phyloP scores from a whole-genome alignment of 2,113 vertebrate species.

The Alexandromys fortis region DNA sequence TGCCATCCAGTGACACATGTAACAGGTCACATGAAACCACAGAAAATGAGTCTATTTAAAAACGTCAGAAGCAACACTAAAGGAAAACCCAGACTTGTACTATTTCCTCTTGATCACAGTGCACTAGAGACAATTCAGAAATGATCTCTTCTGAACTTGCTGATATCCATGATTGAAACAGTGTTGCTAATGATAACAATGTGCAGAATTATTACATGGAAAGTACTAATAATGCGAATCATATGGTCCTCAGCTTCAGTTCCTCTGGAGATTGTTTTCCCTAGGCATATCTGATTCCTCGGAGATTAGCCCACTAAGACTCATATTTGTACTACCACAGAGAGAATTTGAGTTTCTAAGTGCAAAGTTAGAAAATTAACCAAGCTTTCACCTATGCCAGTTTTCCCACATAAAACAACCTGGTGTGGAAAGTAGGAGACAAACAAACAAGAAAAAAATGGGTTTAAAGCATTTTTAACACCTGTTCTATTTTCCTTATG shows the following conservation, averaged over 20 bases:
- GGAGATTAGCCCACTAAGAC: constrained; percentile 68
- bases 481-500: constrained; percentile 12
- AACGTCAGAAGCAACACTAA: constrained; percentile 76
- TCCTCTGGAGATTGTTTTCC: constrained; percentile 50
- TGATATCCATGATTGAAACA: constrained; percentile 80
- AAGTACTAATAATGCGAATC: constrained; percentile 79
- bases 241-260: constrained; percentile 55
- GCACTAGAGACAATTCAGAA: constrained; percentile 77
- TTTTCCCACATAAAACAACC: constrained; percentile 23
- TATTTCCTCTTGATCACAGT: constrained; percentile 80
- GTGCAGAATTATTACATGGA: constrained; percentile 77
- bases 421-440: not conserved
- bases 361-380: constrained; percentile 49
- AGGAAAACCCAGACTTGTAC: constrained; percentile 72
- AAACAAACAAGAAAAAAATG: not conserved
- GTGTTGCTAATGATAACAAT: constrained; percentile 81
- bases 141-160: constrained; percentile 79
- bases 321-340: constrained; percentile 57
- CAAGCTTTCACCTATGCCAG: constrained; percentile 37
- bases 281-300: constrained; percentile 60
- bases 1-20: constrained; percentile 76
- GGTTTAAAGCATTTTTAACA: constrained; percentile 39
- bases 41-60: constrained; percentile 82
- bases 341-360: constrained; percentile 48
- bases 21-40: constrained; percentile 78